Base-by-base conservation (phyloP, 2,113 vertebrate genomes). In the Tauraco erythrolophus region DNA sequence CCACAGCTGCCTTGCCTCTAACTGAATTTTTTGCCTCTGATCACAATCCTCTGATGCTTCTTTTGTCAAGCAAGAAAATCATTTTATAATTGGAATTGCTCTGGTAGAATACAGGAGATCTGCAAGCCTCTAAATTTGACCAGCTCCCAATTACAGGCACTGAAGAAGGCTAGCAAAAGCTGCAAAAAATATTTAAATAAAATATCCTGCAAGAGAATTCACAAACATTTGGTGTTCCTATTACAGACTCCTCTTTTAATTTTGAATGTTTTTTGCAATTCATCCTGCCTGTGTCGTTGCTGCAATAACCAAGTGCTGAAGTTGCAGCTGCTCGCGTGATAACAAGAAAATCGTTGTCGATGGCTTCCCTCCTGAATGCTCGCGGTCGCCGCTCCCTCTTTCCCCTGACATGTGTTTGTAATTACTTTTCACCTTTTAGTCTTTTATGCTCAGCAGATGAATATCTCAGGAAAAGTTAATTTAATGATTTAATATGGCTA, bases 381-480 rank as follows among this genome's bases (percentile, higher is more conserved):
- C 57, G 14, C 2, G 4, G 57, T 58, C 7, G 3, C 70, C 3
- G 3, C 87, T 93, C 43, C 66, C 61, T 91, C 64, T 46, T 70
- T 93, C 76, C 92, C 6, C 13, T 81, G 86, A 65, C 76, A 71
- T 2, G 2, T 93, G 56, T 84, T 95, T 91, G 24, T 89, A 88
- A 95, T 94, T 94, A 84, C 83, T 91, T 89, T 94, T 91, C 83
- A 95, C 80, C 80, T 96, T 95, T 84, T 60, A 95, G 85, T 88
- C 82, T 93, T 90, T 93, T 96, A 51, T 86, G 37, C 51, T 91
- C 0, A 0, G 64, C 80, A 93, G 79, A 86, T 92, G 50, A 88
- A 70, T 91, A 88, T 94, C 76, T 88, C 83, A 80, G 75, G 80
- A 88, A 95, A 84, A 93, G 71, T 92, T 91, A 91, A 95, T 91